Base-by-base conservation (phyloP, 1,140 invertebrate genomes). In the Aphaenogaster ashmeadi region DNA sequence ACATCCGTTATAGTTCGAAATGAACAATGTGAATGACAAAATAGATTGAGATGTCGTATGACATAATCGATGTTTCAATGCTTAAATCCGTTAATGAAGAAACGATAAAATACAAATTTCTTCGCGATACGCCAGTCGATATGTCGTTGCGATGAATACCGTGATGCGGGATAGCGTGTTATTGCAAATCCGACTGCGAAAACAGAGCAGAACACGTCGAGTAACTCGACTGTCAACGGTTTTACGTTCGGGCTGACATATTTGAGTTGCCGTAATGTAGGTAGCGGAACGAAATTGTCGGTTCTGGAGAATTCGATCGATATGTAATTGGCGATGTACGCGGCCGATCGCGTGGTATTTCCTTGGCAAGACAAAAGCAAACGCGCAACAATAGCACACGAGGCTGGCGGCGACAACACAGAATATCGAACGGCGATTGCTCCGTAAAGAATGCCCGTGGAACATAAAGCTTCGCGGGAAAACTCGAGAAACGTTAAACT, bases 291-390 rank as follows among this genome's bases (percentile, higher is more conserved):
- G 54, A 84, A 84, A 84, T 84, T 84, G 80, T 84, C 69, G 80
- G 69, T 84, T 84, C 80, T 84, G 69, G 80, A 50, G 80, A 84
- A 84, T 84, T 74, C 80, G 71, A 84, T 84, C 80, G 80, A 84
- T 84, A 75, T 84, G 80, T 84, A 84, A 84, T 84, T 84, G 80
- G 69, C 80, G 80, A 84, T 74, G 80, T 84, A 21, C 80, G 69
- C 80, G 80, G 69, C 80, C 80, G 80, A 84, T 84, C 80, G 80
- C 80, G 80, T 75, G 80, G 67, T 84, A 84, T 84, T 84, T 84
- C 80, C 80, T 84, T 74, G 80, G 54, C 80, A 75, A 84, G 80
- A 84, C 69, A 84, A 84, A 84, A 84, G 80, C 80, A 84, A 84
- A 84, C 80, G 80, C 13, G 80, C 80, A 84, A 84, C 80, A 84